A percentile compares a stretch with the other conserved stretches of the same genome.
phyloP scores from a whole-genome alignment of 53 echinoderm and acorn worm species.

The Paracentrotus lividus region DNA sequence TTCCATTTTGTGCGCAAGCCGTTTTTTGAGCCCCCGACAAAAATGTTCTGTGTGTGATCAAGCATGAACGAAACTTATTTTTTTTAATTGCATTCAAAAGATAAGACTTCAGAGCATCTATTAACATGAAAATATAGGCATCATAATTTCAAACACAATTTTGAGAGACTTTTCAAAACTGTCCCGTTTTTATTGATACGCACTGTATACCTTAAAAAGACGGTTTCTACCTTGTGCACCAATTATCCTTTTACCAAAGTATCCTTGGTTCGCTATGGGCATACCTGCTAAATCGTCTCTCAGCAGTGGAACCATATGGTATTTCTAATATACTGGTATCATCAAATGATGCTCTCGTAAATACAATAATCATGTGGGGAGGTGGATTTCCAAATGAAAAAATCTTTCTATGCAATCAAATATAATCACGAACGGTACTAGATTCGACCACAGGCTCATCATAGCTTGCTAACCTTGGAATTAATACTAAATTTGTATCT shows the following conservation, averaged over 20 bases:
- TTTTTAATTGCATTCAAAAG: too few relatives aligned
- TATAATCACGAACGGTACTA: not conserved
- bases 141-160: too few relatives aligned
- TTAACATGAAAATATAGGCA: too few relatives aligned
- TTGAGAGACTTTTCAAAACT: too few relatives aligned
- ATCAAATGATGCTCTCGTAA: not conserved
- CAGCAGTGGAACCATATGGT: not conserved
- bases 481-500: not conserved
- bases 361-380: not conserved
- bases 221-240: too few relatives aligned
- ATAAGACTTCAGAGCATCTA: too few relatives aligned
- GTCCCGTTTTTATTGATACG: too few relatives aligned
- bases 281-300: not conserved
- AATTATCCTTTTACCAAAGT: not conserved
- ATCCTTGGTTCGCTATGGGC: not conserved
- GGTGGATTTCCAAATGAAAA: not conserved
- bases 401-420: not conserved
- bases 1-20: too few relatives aligned
- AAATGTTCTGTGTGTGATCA: too few relatives aligned
- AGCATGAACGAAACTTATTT: too few relatives aligned
- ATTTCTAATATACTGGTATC: not conserved
- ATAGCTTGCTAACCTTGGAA: not conserved
- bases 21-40: too few relatives aligned
- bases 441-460: not conserved
- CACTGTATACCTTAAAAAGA: too few relatives aligned